Base-by-base conservation (phyloP, 2,888 invertebrate species). In the Timema podura region DNA sequence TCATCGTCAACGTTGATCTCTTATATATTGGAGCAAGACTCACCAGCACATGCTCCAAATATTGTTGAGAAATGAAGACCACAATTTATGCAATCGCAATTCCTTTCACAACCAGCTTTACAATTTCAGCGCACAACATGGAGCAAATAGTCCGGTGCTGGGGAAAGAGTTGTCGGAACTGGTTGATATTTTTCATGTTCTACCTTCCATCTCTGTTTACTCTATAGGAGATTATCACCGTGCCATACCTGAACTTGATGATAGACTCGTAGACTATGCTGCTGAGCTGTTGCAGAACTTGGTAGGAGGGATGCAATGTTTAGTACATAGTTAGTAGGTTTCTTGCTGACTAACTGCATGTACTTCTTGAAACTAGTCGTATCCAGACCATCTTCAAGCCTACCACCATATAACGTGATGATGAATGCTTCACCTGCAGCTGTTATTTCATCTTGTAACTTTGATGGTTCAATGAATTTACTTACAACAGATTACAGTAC, bases 261-360 rank as follows among this genome's bases (percentile, higher is more conserved):
- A 11, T 61, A 61, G 61, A 61, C 61, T 61, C 61, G 61, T 61
- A 61, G 61, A 61, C 61, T 61, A 45, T 61, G 61, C 61, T 61
- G 61, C 61, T 45, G 61, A 61, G 44, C 30, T 16, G 61, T 11
- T 61, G 61, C 61, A 61, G 61, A 61, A 61, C 10, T 61, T 61
- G 61, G 61, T 30, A 11, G 30, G 61, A 61, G 61, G 30, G 30
- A 61, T 61, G 61, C 16, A 44, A 61, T 8, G 11, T 61, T 13
- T 61, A 61, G 30, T 61, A 61, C 61, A n/a, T 61, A 30, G 61
- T 61, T 61, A 45, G 10, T 8, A 61, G 16, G n/a, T 30, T 15
- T 61, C 44, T 61, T 30, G 11, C 6, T 45, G 30, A 61, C 61
- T 8, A 16, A 61, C 44, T 61, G 30, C 61, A 8, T 61, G 61